phyloP scores from a whole-genome alignment of 2,113 vertebrate species.

The Istiophorus platypterus region DNA sequence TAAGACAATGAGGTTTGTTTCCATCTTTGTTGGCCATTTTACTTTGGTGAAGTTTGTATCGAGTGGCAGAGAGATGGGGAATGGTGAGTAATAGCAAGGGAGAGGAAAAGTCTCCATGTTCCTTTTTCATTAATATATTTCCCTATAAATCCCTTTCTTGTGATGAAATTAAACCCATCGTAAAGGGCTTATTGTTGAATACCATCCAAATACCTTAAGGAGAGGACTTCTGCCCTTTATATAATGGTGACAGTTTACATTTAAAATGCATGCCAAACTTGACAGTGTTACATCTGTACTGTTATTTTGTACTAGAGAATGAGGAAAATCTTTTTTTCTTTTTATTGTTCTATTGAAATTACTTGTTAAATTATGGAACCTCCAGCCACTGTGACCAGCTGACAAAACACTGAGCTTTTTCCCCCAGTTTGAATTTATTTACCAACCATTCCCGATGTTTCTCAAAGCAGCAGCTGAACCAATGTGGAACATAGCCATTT shows the following conservation, averaged over 20 bases:
- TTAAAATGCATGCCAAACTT: not conserved
- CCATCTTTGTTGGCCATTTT: conserved; percentile 12
- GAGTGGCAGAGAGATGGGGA: not conserved
- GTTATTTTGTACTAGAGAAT: not conserved
- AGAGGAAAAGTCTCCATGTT: not conserved
- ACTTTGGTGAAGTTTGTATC: conserved; percentile 3
- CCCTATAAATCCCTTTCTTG: no score
- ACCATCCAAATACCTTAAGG: not conserved
- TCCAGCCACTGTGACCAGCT: conserved; percentile 11
- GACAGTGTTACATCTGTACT: no score
- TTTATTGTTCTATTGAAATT: not conserved
- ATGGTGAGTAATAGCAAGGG: not conserved
- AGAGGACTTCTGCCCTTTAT: not conserved
- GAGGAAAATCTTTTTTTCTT: not conserved
- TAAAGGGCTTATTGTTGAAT: not conserved
- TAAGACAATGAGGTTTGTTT: conserved; percentile 9
- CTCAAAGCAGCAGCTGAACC: conserved; percentile 52
- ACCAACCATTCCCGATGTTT: conserved; percentile 20
- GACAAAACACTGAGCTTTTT: conserved; percentile 29
- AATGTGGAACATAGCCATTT: conserved; percentile 38
- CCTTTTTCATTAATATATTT: not conserved
- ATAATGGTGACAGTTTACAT: not conserved
- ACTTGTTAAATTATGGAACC: not conserved
- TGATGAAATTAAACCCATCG: not conserved
- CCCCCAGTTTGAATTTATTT: conserved; percentile 46